These are phyloP conservation scores for Butastur rufipennis DNA, from an alignment of 2,113 vertebrate species.

Conservation along the genomic window DNA sequence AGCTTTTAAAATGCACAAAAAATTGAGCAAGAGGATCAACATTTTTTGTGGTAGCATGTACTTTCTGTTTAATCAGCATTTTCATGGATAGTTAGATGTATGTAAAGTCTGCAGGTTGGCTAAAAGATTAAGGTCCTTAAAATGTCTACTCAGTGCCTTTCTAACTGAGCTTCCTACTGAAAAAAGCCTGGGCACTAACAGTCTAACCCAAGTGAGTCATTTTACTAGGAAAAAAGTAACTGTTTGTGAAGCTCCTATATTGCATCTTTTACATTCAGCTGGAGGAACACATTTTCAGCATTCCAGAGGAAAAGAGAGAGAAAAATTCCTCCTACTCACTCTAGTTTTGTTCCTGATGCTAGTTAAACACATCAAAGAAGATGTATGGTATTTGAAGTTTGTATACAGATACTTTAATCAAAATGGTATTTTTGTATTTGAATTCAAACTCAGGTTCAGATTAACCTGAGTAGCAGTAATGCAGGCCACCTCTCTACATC, in stretches of 20 bases:
- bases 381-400: neutral
- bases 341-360: neutral
- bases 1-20: neutral
- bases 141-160: neutral
- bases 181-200: neutral
- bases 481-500: neutral
- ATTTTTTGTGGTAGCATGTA: neutral
- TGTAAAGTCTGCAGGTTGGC: neutral
- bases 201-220: neutral
- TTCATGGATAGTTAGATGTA: neutral
- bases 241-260: neutral
- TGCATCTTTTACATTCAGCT: neutral
- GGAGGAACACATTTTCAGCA: neutral
- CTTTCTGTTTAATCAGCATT: neutral
- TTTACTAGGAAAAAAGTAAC: neutral
- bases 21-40: neutral
- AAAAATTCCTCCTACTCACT: neutral
- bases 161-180: neutral
- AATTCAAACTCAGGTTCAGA: neutral
- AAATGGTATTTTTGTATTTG: neutral
- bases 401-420: neutral
- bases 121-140: neutral
- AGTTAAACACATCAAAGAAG: constrained; percentile 12
- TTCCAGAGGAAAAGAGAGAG: neutral
- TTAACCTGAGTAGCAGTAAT: neutral